Evolutionary conservation across 2,888 invertebrate genomes (phyloP), one percentile per base, ranked within the genome.

Genomic region (Cordilura impudica): DNA sequence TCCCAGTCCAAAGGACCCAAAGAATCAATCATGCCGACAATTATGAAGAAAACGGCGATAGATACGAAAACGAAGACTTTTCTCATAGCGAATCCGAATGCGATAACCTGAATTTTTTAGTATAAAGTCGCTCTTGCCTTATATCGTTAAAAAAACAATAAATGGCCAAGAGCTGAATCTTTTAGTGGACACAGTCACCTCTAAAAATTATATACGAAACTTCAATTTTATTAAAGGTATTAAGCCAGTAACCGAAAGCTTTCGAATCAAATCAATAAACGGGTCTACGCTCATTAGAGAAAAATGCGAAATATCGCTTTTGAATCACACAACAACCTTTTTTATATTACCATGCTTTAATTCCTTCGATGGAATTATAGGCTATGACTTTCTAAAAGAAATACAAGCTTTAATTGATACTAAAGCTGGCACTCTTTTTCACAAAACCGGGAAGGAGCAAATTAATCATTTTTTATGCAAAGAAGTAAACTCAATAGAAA

Each of bases 111-210:
- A 70, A 70, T 72, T 63, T 72, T 72, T 72, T 72, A 54, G 51
- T 23, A 18, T 72, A 63, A 63, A n/a, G 23, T 71, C 71, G 61
- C 71, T 71, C 43, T 71, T 71, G 51, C 60, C 53, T 19, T 71
- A 61, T 19, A 60, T 60, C 16, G 39, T 71, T 7, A 58, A 60
- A 60, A 70, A 60, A 53, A 23, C 54, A 39, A 18, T 19, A 10
- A 43, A 43, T 21, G 54, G 67, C 23, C 53, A 54, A 43, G 19
- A 43, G 23, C 39, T 61, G n/a, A 43, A 67, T 45, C 54, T 67
- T 56, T 70, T 49, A 49, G 58, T 69, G n/a, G 47, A 69, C 47
- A 49, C 70, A 29, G 70, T 60, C 7, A 49, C 60, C 18, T 58
- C 51, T 60, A 71, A 71, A 23, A 71, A 61, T 51, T 61, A 71